phyloP scores from a whole-genome alignment of 2,888 invertebrate genomes.

The Yponomeuta malinellus region DNA sequence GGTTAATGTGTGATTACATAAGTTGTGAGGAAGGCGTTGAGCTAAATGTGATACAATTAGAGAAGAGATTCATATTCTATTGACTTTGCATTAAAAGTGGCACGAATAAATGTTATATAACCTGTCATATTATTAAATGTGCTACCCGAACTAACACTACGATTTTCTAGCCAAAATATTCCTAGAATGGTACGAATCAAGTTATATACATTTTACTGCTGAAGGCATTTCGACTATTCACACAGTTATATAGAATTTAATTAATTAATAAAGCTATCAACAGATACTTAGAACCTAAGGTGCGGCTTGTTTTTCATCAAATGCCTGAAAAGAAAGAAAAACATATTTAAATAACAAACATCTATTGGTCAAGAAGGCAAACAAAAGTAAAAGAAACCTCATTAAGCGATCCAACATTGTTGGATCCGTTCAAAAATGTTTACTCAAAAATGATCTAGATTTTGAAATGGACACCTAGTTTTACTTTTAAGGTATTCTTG shows the following conservation, averaged over 20 bases:
- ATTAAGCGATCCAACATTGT: too few relatives aligned
- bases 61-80: neutral
- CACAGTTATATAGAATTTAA: conserved; percentile 47
- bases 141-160: neutral
- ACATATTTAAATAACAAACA: conserved; percentile 15
- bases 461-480: too few relatives aligned
- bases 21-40: neutral
- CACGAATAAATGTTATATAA: neutral
- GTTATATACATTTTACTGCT: conserved; percentile 53
- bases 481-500: too few relatives aligned
- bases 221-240: conserved; percentile 46
- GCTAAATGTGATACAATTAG: neutral
- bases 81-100: neutral
- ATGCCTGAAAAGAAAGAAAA: conserved; percentile 79
- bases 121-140: too few relatives aligned
- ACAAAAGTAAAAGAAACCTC: too few relatives aligned
- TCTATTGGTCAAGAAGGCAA: too few relatives aligned
- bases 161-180: conserved; percentile 42
- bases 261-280: conserved; percentile 38
- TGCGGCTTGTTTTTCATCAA: conserved; percentile 93
- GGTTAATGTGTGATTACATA: neutral
- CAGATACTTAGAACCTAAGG: conserved; percentile 79
- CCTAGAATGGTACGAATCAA: conserved; percentile 57
- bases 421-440: too few relatives aligned
- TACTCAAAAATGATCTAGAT: too few relatives aligned